Evolutionary conservation across 1,140 invertebrate species (phyloP).

Genomic region (Pogonomyrmex barbatus): DNA sequence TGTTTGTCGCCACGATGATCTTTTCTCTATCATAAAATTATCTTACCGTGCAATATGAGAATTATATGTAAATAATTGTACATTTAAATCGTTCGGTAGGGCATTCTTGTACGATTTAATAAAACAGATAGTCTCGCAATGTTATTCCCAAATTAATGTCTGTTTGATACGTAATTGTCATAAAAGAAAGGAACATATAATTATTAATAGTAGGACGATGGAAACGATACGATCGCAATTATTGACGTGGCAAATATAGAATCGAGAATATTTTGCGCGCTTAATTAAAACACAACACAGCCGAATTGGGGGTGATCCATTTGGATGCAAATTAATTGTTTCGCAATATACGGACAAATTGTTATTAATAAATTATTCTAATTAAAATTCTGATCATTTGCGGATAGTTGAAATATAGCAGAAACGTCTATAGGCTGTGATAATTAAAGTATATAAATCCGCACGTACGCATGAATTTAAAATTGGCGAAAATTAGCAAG

Average conservation of each 20-base stretch:
- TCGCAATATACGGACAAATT: slow-evolving; percentile 61
- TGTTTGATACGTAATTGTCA: slow-evolving; percentile 37
- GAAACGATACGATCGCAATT: slow-evolving; percentile 59
- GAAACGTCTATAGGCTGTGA: slow-evolving; percentile 44
- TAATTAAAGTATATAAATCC: slow-evolving; percentile 60
- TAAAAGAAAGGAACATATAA: slow-evolving; percentile 43
- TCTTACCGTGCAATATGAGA: neutral
- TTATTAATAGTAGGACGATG: slow-evolving; percentile 53
- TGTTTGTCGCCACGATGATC: neutral
- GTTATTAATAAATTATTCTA: slow-evolving; percentile 66
- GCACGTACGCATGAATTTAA: slow-evolving; percentile 1
- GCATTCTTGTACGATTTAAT: slow-evolving; percentile 32
- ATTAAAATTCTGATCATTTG: slow-evolving; percentile 65
- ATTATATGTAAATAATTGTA: neutral
- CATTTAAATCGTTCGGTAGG: slow-evolving; percentile 7
- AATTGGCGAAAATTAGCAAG: slow-evolving; percentile 56
- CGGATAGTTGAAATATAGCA: slow-evolving; percentile 56
- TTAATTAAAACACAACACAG: slow-evolving; percentile 62
- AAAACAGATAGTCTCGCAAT: slow-evolving; percentile 3
- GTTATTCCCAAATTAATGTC: slow-evolving; percentile 40
- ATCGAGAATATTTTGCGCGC: slow-evolving; percentile 60
- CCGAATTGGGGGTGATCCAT: slow-evolving; percentile 54
- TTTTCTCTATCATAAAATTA: neutral
- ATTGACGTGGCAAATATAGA: slow-evolving; percentile 62
- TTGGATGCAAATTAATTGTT: slow-evolving; percentile 64